Evolutionary conservation across 2,888 invertebrate species (phyloP).

Genomic region (Calephelis perditalis): DNA sequence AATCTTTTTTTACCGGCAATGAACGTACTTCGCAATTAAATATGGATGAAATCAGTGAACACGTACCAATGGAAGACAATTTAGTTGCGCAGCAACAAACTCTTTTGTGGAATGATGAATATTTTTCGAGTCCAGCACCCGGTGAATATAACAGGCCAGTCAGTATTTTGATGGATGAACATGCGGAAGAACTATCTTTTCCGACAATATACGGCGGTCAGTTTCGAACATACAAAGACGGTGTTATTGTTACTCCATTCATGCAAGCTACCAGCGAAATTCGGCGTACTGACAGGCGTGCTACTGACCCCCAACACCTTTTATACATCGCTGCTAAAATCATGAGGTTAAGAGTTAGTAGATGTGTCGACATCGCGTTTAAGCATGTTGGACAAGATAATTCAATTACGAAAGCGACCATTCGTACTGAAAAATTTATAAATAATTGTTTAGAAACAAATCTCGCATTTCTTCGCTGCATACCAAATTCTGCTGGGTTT

Average conservation of each 20-base stretch:
- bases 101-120: slow-evolving; percentile 23
- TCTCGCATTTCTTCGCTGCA: slow-evolving; percentile 41
- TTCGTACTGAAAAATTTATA: slow-evolving; percentile 35
- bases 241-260: slow-evolving; percentile 33
- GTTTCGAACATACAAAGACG: slow-evolving; percentile 33
- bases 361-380: slow-evolving; percentile 24
- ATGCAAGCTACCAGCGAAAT: slow-evolving; percentile 41
- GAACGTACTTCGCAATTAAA: slow-evolving; percentile 25
- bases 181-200: slow-evolving; percentile 29
- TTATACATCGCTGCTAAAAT: slow-evolving; percentile 39
- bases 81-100: slow-evolving; percentile 28
- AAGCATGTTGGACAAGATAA: slow-evolving; percentile 33
- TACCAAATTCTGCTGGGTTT: slow-evolving; percentile 47
- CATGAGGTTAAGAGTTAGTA: slow-evolving; percentile 32
- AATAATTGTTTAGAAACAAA: slow-evolving; percentile 31
- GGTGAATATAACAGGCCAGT: slow-evolving; percentile 17
- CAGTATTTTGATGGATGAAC: slow-evolving; percentile 24
- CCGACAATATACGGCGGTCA: slow-evolving; percentile 40
- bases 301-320: slow-evolving; percentile 36
- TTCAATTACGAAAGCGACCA: slow-evolving; percentile 35
- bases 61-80: slow-evolving; percentile 31
- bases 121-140: slow-evolving; percentile 17
- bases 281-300: slow-evolving; percentile 39
- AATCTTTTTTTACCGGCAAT: slow-evolving; percentile 29
- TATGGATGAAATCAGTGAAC: slow-evolving; percentile 34